phyloP scores from a whole-genome alignment of 2,113 vertebrate species.

The Malurus cyaneus region DNA sequence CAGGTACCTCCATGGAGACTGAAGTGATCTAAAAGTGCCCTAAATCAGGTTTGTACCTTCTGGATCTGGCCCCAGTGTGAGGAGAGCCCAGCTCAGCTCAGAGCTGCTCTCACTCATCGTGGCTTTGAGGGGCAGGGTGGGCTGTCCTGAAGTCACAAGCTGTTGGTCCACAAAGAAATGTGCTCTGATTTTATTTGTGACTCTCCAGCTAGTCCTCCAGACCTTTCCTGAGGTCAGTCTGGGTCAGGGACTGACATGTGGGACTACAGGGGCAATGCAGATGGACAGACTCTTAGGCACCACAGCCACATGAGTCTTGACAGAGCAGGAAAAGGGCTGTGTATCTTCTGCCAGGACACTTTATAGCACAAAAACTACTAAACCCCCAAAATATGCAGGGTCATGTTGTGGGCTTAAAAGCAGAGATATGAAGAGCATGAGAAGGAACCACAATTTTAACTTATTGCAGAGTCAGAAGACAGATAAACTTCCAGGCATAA shows the following conservation, averaged over 20 bases:
- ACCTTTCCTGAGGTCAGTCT: neutral
- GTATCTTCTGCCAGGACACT: neutral
- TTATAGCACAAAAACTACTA: neutral
- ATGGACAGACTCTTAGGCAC: neutral
- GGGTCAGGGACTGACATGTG: neutral
- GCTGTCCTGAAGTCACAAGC: neutral
- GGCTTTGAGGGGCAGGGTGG: neutral
- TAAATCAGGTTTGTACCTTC: neutral
- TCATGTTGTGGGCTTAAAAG: neutral
- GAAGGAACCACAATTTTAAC: neutral
- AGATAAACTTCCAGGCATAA: neutral
- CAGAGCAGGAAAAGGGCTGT: neutral
- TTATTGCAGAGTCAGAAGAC: neutral
- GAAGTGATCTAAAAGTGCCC: neutral
- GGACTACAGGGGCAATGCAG: neutral
- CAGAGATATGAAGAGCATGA: neutral
- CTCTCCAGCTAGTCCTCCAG: neutral
- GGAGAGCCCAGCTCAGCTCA: neutral
- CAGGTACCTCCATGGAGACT: neutral
- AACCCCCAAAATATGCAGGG: neutral
- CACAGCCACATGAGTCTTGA: neutral
- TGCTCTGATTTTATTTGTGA: neutral
- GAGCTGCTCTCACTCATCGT: accelerated
- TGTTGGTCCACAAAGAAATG: neutral
- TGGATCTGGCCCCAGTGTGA: neutral